phyloP scores from a whole-genome alignment of 2,797 vertebrate species.

The Emydoidea blandingii region DNA sequence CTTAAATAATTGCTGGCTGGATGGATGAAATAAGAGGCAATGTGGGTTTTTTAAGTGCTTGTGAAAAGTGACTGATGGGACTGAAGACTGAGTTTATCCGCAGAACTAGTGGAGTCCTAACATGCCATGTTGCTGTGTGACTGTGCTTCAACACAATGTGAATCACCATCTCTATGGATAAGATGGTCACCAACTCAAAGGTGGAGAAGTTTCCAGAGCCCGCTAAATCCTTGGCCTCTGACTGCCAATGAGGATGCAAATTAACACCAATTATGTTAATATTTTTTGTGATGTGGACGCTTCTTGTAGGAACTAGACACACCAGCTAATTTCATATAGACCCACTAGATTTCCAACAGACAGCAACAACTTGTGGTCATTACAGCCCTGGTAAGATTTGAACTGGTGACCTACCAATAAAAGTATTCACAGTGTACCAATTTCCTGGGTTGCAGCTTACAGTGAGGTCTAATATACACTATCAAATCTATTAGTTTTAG shows the following conservation, averaged over 20 bases:
- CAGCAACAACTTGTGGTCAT: neutral
- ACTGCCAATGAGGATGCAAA: neutral
- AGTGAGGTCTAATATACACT: neutral
- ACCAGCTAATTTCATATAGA: neutral
- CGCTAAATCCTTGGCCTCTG: conserved; percentile 38
- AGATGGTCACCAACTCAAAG: neutral
- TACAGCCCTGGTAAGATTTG: neutral
- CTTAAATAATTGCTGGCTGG: conserved; percentile 53
- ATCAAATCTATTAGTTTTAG: neutral
- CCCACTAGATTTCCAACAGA: neutral
- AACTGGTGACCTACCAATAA: conserved; percentile 22
- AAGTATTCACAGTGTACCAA: neutral
- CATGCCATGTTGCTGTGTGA: neutral
- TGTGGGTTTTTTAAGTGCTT: neutral
- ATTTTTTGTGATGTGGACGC: neutral
- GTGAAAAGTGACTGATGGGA: neutral
- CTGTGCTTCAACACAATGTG: conserved; percentile 12
- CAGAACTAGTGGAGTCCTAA: neutral
- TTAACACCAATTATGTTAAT: neutral
- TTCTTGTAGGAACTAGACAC: neutral
- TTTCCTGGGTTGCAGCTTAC: neutral
- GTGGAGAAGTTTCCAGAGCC: neutral
- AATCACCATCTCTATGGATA: neutral
- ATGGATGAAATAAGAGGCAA: neutral
- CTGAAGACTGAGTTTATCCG: neutral